Conservation (phyloP, 2,888 invertebrate genomes). For the Notodonta dromedarius region DNA sequence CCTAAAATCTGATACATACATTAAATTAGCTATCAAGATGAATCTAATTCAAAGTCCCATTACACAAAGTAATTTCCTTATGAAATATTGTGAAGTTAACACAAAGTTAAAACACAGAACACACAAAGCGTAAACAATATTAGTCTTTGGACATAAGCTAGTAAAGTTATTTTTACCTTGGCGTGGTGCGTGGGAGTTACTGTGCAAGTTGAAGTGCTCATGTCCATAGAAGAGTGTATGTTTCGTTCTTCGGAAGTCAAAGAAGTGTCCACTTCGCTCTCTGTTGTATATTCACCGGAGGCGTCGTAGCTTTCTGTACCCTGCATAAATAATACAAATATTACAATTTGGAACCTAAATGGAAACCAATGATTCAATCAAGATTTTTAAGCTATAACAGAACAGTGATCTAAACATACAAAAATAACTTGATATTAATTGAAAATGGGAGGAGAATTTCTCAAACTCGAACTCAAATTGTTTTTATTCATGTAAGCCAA, state of each 20-base stretch:
- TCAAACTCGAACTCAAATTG: no score
- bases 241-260: conserved; percentile 91
- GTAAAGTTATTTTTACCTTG: conserved; percentile 60
- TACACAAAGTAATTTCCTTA: neutral
- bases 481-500: no score
- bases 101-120: conserved; percentile 12
- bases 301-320: conserved; percentile 93
- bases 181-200: conserved; percentile 85
- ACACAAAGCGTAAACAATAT: conserved; percentile 24
- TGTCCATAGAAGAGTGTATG: conserved; percentile 87
- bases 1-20: no score
- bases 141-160: conserved; percentile 14
- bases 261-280: conserved; percentile 88
- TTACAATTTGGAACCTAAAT: neutral
- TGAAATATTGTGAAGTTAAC: neutral
- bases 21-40: neutral
- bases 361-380: no score
- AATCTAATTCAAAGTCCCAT: neutral
- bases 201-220: conserved; percentile 82
- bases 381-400: no score
- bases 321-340: conserved; percentile 52
- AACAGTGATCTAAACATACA: no score
- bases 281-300: conserved; percentile 94
- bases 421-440: no score
- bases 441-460: no score